A percentile compares a stretch with the other conserved stretches of the same genome.
Evolutionary conservation across 2,113 vertebrate species (phyloP).

Genomic region (Phylloscopus whistleri): DNA sequence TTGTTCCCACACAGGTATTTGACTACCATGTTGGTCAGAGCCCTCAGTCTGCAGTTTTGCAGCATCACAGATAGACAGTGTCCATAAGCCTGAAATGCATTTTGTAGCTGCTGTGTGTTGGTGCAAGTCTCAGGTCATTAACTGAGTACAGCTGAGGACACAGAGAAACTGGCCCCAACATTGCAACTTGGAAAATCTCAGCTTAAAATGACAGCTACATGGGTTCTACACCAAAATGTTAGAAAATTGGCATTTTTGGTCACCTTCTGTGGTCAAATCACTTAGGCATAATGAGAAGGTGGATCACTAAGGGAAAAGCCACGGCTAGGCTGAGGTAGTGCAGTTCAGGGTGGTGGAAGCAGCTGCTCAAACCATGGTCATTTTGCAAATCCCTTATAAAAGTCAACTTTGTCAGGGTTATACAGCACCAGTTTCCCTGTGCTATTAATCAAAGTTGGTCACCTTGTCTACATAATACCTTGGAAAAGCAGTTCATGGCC

Average conservation of each 20-base stretch:
- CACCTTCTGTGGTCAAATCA: neutral
- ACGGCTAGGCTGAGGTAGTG: neutral
- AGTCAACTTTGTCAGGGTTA: neutral
- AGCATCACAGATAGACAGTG: neutral
- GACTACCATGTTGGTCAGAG: fast-evolving
- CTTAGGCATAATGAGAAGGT: neutral
- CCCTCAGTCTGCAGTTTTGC: neutral
- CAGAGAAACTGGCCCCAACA: neutral
- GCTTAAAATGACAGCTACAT: neutral
- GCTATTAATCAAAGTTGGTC: neutral
- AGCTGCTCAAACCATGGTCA: neutral
- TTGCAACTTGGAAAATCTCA: neutral
- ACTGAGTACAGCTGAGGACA: neutral
- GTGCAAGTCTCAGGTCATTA: neutral
- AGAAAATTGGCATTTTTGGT: neutral
- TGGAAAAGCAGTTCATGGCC: neutral
- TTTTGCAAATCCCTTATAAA: neutral
- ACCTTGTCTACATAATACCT: neutral
- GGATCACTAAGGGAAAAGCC: neutral
- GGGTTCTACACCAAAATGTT: neutral
- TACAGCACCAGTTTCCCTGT: neutral
- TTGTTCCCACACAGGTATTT: neutral
- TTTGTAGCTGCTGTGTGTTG: neutral
- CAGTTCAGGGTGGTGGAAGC: neutral
- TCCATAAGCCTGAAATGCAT: neutral